Evolutionary conservation across 2,797 vertebrate genomes (phyloP), one percentile per base, ranked within the genome.

Genomic region (Antrozous pallidus): DNA sequence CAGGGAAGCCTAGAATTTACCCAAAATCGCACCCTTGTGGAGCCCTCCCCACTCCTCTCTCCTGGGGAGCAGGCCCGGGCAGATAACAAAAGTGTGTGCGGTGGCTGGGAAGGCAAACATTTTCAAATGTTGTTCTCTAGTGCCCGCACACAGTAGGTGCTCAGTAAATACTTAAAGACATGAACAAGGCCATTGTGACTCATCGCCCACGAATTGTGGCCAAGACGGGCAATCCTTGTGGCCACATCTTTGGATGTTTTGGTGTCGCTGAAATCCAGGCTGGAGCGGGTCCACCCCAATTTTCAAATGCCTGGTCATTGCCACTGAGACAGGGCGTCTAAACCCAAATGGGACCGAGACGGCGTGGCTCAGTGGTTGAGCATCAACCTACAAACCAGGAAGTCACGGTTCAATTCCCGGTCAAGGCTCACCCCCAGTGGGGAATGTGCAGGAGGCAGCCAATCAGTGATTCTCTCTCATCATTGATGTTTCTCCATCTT

Each of bases 21-120:
- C 80, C 1, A 17, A 79, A 69, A 77, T 13, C 2, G 0, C 75
- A 2, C 87, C 22, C 0, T 33, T 16, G 1, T 8, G 69, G 36
- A 20, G 47, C 87, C 33, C 24, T 58, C 20, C 17, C 74, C 8
- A 10, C 2, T 5, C 85, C 36, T 54, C 73, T 11, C 16, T 73
- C n/a, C 84, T 12, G 3, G 74, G 75, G 58, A n/a, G n/a, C 33
- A 36, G 18, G 16, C 22, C 67, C 7, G 1, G 13, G 31, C 36
- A 38, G 31, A 17, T 49, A 11, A 6, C 0, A 71, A 54, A 28
- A 5, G n/a, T 9, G 7, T 22, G 63, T 10, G 42, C 0, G 0
- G 11, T 2, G 42, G 17, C 38, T 20, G 47, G 49, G 51, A 31
- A 33, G 61, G 45, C n/a, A 28, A 8, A 16, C 20, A 6, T 42